These are phyloP conservation scores for Hypotaenidia philippensis DNA, from an alignment of 2,797 vertebrate species.

Conservation along the genomic window DNA sequence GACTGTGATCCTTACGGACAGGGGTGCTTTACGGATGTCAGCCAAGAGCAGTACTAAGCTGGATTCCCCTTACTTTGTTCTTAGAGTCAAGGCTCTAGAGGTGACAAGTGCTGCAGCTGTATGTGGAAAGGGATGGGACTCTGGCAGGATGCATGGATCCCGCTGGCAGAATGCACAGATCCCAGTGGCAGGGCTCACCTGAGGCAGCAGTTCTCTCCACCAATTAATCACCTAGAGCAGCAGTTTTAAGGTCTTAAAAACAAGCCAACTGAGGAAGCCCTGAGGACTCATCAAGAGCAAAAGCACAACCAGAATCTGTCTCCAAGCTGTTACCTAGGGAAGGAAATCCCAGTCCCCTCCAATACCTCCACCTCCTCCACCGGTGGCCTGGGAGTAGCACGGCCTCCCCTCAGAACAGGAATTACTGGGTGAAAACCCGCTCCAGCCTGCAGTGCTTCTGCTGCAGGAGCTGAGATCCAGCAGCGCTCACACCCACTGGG, in stretches of 20 bases:
- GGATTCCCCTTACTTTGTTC: background rate
- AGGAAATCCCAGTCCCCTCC: background rate
- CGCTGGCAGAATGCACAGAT: background rate
- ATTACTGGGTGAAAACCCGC: accelerated
- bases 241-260: background rate
- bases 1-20: background rate
- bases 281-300: background rate
- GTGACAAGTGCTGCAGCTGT: background rate
- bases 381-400: background rate
- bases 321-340: background rate
- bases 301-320: background rate
- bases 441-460: background rate
- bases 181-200: background rate
- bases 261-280: background rate
- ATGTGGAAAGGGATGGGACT: background rate
- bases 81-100: background rate
- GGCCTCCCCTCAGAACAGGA: accelerated
- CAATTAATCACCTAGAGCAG: background rate
- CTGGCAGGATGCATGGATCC: background rate
- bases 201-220: background rate
- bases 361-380: background rate
- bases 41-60: background rate
- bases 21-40: accelerated
- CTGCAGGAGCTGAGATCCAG: background rate
- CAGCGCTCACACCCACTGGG: accelerated